A percentile compares a stretch with the other conserved stretches of the same genome.
Evolutionary conservation across 2,797 vertebrate species (phyloP).

Genomic region (Syngnathus acus): DNA sequence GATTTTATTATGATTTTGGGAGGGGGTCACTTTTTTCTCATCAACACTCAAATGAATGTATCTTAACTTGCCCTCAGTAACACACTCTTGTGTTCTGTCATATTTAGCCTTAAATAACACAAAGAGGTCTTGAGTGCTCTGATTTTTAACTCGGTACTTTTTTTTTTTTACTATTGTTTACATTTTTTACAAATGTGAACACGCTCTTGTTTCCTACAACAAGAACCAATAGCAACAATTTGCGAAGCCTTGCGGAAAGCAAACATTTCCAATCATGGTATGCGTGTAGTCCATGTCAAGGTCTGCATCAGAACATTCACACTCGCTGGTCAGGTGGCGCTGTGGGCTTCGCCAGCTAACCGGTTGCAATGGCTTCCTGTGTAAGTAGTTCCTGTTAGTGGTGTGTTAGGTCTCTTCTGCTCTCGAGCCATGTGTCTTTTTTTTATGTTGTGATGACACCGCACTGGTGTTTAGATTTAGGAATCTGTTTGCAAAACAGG

Average conservation of each 20-base stretch:
- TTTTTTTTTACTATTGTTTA: neutral
- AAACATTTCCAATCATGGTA: neutral
- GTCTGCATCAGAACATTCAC: neutral
- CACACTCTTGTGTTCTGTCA: constrained; percentile 21
- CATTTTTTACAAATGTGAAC: neutral
- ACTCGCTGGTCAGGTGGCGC: neutral
- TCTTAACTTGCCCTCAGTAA: constrained; percentile 64
- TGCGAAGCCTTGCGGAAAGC: neutral
- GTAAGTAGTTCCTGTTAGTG: neutral
- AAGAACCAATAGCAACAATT: neutral
- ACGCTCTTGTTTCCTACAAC: neutral
- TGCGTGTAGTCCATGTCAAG: neutral
- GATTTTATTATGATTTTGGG: constrained; percentile 14
- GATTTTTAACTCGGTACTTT: constrained; percentile 22
- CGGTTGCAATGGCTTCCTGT: neutral
- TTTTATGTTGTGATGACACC: neutral
- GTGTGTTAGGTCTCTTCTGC: neutral
- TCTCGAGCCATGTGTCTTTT: neutral
- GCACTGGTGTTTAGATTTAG: neutral
- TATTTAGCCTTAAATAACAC: constrained; percentile 68
- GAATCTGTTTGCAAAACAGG: neutral
- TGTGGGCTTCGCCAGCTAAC: neutral
- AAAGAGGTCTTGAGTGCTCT: constrained; percentile 48
- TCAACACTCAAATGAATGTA: constrained; percentile 70
- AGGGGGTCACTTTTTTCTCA: neutral